Conservation (phyloP, 2,888 invertebrate species). For the Apamea epomidion region DNA sequence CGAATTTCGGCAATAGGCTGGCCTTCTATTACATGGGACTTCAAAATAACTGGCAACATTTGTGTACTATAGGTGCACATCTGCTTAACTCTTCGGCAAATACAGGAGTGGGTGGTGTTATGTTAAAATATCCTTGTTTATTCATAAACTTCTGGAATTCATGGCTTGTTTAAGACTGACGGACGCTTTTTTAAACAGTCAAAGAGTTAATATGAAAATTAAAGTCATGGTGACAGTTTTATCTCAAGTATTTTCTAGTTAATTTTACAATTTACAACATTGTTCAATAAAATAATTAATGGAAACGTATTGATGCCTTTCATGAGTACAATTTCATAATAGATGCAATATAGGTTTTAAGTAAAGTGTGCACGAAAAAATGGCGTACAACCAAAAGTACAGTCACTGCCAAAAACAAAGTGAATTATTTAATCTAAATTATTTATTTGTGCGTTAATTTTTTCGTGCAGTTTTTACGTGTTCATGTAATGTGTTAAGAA, state of each 20-base stretch:
- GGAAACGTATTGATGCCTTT: conserved; percentile 72
- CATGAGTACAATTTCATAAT: conserved; percentile 76
- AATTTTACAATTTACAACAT: conserved; percentile 66
- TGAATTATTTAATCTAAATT: conserved; percentile 54
- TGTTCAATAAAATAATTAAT: conserved; percentile 49
- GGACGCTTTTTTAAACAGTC: conserved; percentile 28
- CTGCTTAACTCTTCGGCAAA: no score
- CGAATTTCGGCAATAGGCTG: no score
- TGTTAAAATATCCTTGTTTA: background rate
- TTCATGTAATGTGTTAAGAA: conserved; percentile 73
- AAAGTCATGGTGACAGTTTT: conserved; percentile 39
- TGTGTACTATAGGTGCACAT: no score
- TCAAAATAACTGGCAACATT: no score
- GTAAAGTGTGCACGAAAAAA: conserved; percentile 66
- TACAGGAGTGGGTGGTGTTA: no score
- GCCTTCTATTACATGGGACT: no score
- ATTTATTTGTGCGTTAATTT: conserved; percentile 56
- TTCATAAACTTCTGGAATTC: background rate
- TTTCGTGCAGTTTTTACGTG: conserved; percentile 68
- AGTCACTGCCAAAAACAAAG: conserved; percentile 63
- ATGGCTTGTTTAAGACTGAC: conserved; percentile 23
- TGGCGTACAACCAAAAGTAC: conserved; percentile 33
- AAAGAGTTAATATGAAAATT: conserved; percentile 29
- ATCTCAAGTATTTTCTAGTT: conserved; percentile 65
- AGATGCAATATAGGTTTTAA: conserved; percentile 65